phyloP scores from a whole-genome alignment of 2,113 vertebrate species.

The Apeltes quadracus region DNA sequence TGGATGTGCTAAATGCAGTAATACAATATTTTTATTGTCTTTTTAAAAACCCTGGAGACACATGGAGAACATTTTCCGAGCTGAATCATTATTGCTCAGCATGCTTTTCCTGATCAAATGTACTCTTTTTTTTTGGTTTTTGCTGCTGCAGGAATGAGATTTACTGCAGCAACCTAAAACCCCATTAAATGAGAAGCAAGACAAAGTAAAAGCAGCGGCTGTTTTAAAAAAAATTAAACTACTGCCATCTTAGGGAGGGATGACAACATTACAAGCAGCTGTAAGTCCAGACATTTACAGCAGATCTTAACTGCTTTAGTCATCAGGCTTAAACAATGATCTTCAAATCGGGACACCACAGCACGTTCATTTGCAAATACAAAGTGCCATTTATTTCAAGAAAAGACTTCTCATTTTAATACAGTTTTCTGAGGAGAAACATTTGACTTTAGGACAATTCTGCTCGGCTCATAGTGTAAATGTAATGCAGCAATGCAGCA shows the following conservation, averaged over 20 bases:
- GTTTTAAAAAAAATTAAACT: conserved; percentile 24
- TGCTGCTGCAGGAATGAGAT: neutral
- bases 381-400: neutral
- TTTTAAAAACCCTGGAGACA: neutral
- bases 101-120: neutral
- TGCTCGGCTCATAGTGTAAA: neutral
- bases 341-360: neutral
- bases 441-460: neutral
- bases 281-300: neutral
- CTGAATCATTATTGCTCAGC: conserved; percentile 15
- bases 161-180: conserved; percentile 14
- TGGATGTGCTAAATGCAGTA: neutral
- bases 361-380: neutral
- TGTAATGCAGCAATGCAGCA: neutral
- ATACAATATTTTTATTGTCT: conserved; percentile 8
- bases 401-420: neutral
- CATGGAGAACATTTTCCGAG: neutral
- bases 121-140: neutral
- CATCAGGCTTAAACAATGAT: neutral
- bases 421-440: neutral
- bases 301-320: neutral
- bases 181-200: neutral
- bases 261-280: conserved; percentile 26
- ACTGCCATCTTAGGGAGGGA: conserved; percentile 67
- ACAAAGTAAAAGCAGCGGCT: neutral